Base-by-base conservation (phyloP, 2,888 invertebrate genomes). In the Hybos culiciformis region DNA sequence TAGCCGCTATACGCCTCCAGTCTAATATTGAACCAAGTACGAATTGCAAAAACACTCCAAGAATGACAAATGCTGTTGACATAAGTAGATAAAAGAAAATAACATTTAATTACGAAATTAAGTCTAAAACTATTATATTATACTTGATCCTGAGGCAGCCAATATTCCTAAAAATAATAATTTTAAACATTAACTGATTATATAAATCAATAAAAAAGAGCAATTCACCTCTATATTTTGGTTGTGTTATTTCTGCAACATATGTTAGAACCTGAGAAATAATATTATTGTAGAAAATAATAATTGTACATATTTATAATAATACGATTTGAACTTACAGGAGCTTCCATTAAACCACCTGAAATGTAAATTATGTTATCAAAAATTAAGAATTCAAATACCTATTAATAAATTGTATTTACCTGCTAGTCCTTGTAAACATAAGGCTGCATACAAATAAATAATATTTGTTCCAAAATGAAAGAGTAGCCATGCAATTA, bases 201-300 rank as follows among this genome's bases (percentile, higher is more conserved):
- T n/a, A n/a, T n/a, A n/a, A n/a, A n/a, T n/a, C n/a, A n/a, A n/a
- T n/a, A n/a, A n/a, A 62, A 33, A 62, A 44, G 32, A 63, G 62
- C n/a, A n/a, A n/a, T n/a, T n/a, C n/a, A 2, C 86, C 86, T 23
- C 86, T 73, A 29, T 85, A 70, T 55, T 82, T 78, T 0, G 86
- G 85, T 59, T 85, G 80, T 1, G 84, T 83, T 39, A 87, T 77
- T 68, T 87, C 86, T 5, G 86, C 84, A 12, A 86, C 84, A 59
- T 86, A 87, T 0, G 85, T 85, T 53, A 86, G 63, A 23, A 84
- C 80, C 80, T 81, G 55, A 17, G 12, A 32, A 17, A 37, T 37
- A 7, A 23, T 15, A 20, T 21, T 19, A 11, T 32, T 4, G 12
- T 37, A 9, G 14, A 7, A 12, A 14, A 8, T n/a, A n/a, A n/a